Percentiles rank a stretch among this genome's conserved stretches.
Evolutionary conservation across 2,797 vertebrate genomes (phyloP).

Genomic region (Percopsis omiscomaycus): DNA sequence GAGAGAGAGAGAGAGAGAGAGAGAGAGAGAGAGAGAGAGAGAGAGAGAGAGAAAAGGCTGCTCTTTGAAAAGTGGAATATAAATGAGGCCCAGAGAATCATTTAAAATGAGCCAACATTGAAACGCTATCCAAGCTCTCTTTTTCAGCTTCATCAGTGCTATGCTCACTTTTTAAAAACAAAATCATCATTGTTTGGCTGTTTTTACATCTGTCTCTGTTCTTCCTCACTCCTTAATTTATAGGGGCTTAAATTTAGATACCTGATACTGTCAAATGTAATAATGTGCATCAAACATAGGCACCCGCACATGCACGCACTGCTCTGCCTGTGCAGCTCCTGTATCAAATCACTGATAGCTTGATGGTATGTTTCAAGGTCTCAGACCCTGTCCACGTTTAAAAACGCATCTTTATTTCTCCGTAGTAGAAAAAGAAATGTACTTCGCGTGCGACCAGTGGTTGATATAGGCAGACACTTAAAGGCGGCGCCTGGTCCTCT

Average conservation of each 20-base stretch:
- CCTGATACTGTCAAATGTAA: background rate
- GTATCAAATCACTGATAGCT: too few relatives aligned
- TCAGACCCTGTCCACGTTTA: too few relatives aligned
- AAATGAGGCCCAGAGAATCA: background rate
- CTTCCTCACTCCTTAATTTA: background rate
- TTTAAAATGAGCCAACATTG: background rate
- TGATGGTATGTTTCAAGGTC: too few relatives aligned
- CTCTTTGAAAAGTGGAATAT: constrained; percentile 10
- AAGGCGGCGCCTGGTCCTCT: constrained; percentile 35
- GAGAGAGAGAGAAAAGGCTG: constrained; percentile 8
- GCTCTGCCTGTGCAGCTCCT: too few relatives aligned
- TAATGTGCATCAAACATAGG: background rate
- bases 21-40: constrained; percentile 10
- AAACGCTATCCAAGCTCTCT: background rate
- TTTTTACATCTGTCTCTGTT: background rate
- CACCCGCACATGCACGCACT: too few relatives aligned
- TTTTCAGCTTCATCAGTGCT: background rate
- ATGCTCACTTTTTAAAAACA: background rate
- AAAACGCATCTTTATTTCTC: too few relatives aligned
- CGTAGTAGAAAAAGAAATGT: too few relatives aligned
- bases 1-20: too few relatives aligned
- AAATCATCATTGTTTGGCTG: background rate
- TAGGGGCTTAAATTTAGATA: background rate
- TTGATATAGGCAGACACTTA: background rate
- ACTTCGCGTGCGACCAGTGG: background rate